Conservation (phyloP, 2,113 vertebrate genomes). For the Hippoglossus stenolepis region DNA sequence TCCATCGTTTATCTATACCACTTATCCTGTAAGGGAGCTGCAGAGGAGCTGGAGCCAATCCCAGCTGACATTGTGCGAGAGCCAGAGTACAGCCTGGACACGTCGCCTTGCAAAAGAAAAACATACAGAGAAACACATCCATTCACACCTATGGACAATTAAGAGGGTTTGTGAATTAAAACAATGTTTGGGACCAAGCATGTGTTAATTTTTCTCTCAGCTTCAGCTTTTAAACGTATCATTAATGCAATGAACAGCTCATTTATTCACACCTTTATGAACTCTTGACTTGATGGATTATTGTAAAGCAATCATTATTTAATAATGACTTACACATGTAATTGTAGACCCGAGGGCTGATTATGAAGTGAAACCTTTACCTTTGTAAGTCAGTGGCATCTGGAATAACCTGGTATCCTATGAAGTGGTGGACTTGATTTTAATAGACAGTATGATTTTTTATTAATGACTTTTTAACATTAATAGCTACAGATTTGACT, state of each 20-base stretch:
- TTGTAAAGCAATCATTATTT: slow-evolving; percentile 2
- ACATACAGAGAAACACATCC: too few species aligned
- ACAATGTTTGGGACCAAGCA: too few species aligned
- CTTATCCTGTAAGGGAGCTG: too few species aligned
- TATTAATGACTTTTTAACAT: slow-evolving; percentile 60
- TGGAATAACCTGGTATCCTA: background rate
- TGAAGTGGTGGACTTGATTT: background rate
- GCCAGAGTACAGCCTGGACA: too few species aligned
- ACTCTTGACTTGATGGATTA: slow-evolving; percentile 15
- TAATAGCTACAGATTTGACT: slow-evolving; percentile 23
- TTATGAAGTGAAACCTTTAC: background rate
- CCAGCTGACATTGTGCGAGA: too few species aligned
- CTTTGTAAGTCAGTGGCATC: background rate
- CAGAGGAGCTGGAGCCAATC: too few species aligned
- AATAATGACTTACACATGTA: background rate
- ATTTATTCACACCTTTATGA: slow-evolving; percentile 21
- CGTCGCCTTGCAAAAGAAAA: too few species aligned
- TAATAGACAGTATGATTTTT: slow-evolving; percentile 46
- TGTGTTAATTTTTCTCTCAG: too few species aligned
- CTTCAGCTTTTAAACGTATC: too few species aligned
- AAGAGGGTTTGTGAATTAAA: too few species aligned
- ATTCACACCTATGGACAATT: too few species aligned
- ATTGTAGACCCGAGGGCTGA: background rate
- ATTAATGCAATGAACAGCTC: background rate
- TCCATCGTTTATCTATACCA: too few species aligned